Percentiles rank a stretch among this genome's conserved stretches.
phyloP scores from a whole-genome alignment of 2,888 invertebrate species.

The Tetranychus piercei region DNA sequence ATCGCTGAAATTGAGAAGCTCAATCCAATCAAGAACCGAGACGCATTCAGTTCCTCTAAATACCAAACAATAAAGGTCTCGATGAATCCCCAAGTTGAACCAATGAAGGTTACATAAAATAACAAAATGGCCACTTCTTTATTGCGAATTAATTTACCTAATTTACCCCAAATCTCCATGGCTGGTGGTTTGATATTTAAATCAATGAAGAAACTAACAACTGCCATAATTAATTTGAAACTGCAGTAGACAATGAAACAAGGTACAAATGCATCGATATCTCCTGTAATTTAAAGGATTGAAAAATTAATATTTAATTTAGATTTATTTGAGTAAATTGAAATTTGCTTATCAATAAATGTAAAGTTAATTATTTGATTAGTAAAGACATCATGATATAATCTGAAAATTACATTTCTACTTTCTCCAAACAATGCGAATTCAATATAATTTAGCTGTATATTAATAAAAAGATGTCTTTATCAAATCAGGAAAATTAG shows the following conservation, averaged over 20 bases:
- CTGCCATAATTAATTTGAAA: slow-evolving; percentile 47
- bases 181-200: slow-evolving; percentile 47
- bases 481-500: too few relatives aligned
- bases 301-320: background rate
- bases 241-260: slow-evolving; percentile 51
- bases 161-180: slow-evolving; percentile 34
- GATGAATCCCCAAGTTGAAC: slow-evolving; percentile 58
- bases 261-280: slow-evolving; percentile 9
- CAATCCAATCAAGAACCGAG: slow-evolving; percentile 55
- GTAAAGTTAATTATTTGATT: background rate
- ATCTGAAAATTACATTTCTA: too few relatives aligned
- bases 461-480: too few relatives aligned
- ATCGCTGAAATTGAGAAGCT: slow-evolving; percentile 58
- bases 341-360: background rate
- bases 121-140: slow-evolving; percentile 53
- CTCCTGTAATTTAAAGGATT: background rate
- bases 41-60: slow-evolving; percentile 54
- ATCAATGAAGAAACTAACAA: slow-evolving; percentile 50
- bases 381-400: too few relatives aligned
- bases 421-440: too few relatives aligned
- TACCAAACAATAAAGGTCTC: slow-evolving; percentile 64
- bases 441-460: too few relatives aligned
- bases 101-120: slow-evolving; percentile 40
- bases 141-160: slow-evolving; percentile 49
- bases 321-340: slow-evolving; percentile 1